These are phyloP conservation scores for Channa maculata DNA, from an alignment of 2,113 vertebrate species.

Conservation along the genomic window DNA sequence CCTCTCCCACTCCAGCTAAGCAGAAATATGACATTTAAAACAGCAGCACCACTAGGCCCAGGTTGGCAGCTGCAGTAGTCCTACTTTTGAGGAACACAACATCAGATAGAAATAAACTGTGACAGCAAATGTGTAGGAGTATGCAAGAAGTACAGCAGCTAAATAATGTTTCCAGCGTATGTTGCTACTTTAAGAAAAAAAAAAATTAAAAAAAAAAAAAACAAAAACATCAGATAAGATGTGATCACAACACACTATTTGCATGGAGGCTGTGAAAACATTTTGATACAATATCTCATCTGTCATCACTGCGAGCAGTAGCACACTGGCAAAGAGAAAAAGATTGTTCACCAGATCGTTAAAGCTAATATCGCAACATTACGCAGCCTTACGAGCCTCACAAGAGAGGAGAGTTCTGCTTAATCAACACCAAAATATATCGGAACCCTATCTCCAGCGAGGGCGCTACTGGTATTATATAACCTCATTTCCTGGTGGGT, in stretches of 20 bases:
- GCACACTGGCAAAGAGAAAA: slow-evolving; percentile 36
- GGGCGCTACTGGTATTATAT: slow-evolving; percentile 44
- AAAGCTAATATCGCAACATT: slow-evolving; percentile 64
- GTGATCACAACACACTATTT: slow-evolving; percentile 64
- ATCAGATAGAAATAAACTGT: slow-evolving; percentile 41
- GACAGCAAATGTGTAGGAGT: slow-evolving; percentile 60
- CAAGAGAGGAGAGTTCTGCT: slow-evolving; percentile 36
- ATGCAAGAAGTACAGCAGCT: slow-evolving; percentile 46
- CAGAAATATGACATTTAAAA: slow-evolving; percentile 55
- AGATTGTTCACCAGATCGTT: slow-evolving; percentile 71
- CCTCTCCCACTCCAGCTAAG: slow-evolving; percentile 51
- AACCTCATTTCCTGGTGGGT: slow-evolving; percentile 71
- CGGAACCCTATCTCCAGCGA: slow-evolving; percentile 23
- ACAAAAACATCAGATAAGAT: slow-evolving; percentile 62
- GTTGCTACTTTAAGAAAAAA: slow-evolving; percentile 54
- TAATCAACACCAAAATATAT: slow-evolving; percentile 59
- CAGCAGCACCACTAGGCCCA: slow-evolving; percentile 31
- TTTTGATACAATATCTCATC: slow-evolving; percentile 65
- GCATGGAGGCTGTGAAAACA: slow-evolving; percentile 65
- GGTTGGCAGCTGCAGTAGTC: slow-evolving; percentile 38
- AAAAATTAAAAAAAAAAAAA: slow-evolving; percentile 6
- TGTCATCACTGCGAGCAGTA: slow-evolving; percentile 49
- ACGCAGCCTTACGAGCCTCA: slow-evolving; percentile 15
- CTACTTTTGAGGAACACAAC: slow-evolving; percentile 34
- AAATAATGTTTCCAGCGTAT: slow-evolving; percentile 53